Evolutionary conservation across 2,888 invertebrate genomes (phyloP).

Genomic region (Trissoscelio sp.): DNA sequence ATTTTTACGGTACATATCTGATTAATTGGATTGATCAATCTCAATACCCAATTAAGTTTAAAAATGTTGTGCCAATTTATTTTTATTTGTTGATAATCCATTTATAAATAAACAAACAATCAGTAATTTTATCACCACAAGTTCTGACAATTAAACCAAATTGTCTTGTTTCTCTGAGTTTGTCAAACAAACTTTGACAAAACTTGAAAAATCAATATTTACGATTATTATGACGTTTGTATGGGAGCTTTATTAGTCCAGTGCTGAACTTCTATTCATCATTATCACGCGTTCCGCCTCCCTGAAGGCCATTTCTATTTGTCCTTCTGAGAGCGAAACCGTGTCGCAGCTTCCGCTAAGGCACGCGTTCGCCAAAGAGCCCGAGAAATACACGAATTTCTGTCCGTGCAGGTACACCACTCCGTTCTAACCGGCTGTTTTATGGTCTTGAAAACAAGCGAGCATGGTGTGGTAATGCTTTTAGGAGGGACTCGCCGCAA

Average conservation of each 20-base stretch:
- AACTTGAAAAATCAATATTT: slow-evolving; percentile 38
- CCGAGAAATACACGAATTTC: slow-evolving; percentile 65
- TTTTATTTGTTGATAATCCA: no score
- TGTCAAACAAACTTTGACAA: slow-evolving; percentile 10
- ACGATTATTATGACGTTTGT: slow-evolving; percentile 47
- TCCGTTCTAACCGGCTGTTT: slow-evolving; percentile 73
- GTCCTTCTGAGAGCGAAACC: slow-evolving; percentile 82
- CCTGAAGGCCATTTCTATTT: slow-evolving; percentile 74
- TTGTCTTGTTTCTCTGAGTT: no score
- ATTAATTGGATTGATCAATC: no score
- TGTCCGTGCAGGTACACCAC: slow-evolving; percentile 56
- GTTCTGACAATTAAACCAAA: no score
- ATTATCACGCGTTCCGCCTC: slow-evolving; percentile 77
- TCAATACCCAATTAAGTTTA: no score
- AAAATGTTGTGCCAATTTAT: no score
- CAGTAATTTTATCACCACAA: no score
- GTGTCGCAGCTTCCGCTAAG: slow-evolving; percentile 79
- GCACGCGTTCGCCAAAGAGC: slow-evolving; percentile 73
- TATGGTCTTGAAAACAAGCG: slow-evolving; percentile 74
- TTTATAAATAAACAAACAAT: no score
- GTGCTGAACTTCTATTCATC: slow-evolving; percentile 77
- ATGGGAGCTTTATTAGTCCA: slow-evolving; percentile 69
- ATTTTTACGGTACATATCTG: no score
- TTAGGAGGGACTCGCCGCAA: slow-evolving; percentile 41
- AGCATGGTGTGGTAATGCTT: slow-evolving; percentile 61